Base-by-base conservation (phyloP, 1,140 invertebrate species). In the Drosophila carrolli region DNA sequence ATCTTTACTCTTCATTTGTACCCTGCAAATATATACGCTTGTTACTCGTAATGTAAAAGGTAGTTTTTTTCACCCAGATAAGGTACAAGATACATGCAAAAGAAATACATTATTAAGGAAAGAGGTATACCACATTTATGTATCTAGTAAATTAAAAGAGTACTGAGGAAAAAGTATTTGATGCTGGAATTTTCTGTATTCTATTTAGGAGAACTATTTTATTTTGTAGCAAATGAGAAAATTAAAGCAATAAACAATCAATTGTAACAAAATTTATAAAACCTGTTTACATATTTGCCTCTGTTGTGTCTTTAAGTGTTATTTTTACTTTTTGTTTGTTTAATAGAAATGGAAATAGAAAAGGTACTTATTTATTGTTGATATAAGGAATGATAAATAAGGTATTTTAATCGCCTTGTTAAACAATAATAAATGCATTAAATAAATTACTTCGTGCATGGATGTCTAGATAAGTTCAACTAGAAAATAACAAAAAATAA, bases 21-120 rank as follows among this genome's bases (percentile, higher is more conserved):
- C 41, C 60, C 47, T 32, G 53, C 58, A 79, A 72, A 83, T 76
- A 83, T 73, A 81, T 78, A 79, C 55, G 67, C 55, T 79, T 79
- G 76, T 79, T 79, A 79, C 27, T 67, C 41, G 63, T 60, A 59
- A 79, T 61, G 51, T 27, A 29, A 13, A 40, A 61, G 10, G n/a
- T 3, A n/a, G 8, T 2, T 13, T 65, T 62, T 51, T 53, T 46
- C 16, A 37, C 10, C 10, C 14, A 1, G 27, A 32, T 43, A 38
- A 19, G 19, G 10, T 41, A 35, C 11, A n/a, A 23, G 11, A 54
- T n/a, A 54, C 27, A 29, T 23, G 23, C 1, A 27, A 38, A 16
- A 27, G 29, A 11, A 32, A 56, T 32, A 61, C 51, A 13, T 4
- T 57, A 41, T 32, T 41, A 62, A 4, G 27, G 9, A n/a, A 38